A percentile compares a stretch with the other conserved stretches of the same genome.
phyloP scores from a whole-genome alignment of 1,140 invertebrate genomes.

The Macrobrachium nipponense region DNA sequence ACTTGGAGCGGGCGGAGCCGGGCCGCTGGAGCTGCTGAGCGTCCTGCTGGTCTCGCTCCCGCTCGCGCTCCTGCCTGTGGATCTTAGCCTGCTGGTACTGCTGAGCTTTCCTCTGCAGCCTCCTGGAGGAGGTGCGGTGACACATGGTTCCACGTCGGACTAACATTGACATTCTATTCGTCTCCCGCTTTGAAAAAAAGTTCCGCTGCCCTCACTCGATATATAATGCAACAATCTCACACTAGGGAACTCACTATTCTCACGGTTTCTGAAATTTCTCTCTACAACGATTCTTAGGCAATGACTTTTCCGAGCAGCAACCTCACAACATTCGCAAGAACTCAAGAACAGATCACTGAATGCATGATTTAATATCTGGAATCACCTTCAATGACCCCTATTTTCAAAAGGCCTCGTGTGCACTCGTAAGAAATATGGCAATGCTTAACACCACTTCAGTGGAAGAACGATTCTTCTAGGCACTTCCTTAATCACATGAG shows the following conservation, averaged over 20 bases:
- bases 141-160: slow-evolving; percentile 53
- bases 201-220: background rate
- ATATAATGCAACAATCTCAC: background rate
- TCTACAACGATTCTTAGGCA: too few species aligned
- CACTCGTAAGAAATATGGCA: too few species aligned
- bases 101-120: slow-evolving; percentile 18
- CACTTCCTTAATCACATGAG: background rate
- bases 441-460: too few species aligned
- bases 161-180: slow-evolving; percentile 49
- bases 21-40: slow-evolving; percentile 33
- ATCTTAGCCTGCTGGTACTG: slow-evolving; percentile 18
- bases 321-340: too few species aligned
- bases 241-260: too few species aligned
- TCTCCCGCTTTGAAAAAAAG: background rate
- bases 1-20: slow-evolving; percentile 35
- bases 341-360: too few species aligned
- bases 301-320: too few species aligned
- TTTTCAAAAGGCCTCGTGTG: too few species aligned
- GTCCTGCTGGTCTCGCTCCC: background rate
- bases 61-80: slow-evolving; percentile 26
- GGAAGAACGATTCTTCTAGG: background rate
- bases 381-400: too few species aligned
- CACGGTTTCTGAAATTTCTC: background rate
- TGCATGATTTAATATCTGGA: too few species aligned
- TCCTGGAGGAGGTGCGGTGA: slow-evolving; percentile 49